Conservation (phyloP, 2,797 vertebrate genomes). For the Xenentodon cancila region DNA sequence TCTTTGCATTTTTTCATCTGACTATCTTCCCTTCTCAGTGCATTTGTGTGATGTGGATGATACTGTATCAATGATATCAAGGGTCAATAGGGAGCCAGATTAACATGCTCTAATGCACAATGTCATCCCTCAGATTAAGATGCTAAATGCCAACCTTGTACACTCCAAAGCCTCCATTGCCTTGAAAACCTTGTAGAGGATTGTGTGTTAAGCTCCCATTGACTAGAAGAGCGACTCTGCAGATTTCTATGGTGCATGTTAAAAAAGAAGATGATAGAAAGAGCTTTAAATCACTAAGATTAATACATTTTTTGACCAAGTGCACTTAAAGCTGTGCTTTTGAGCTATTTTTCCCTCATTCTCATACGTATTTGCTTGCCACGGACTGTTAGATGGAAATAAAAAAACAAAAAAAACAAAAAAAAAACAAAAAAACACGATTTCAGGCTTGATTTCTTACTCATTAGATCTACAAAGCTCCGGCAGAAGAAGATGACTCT, state of each 20-base stretch:
- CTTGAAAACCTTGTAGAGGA: conserved; percentile 63
- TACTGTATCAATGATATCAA: conserved; percentile 71
- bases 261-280: conserved; percentile 49
- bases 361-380: conserved; percentile 13
- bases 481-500: no score
- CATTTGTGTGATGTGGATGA: conserved; percentile 64
- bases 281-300: conserved; percentile 66
- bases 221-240: conserved; percentile 61
- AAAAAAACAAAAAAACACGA: neutral
- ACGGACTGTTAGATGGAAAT: conserved; percentile 8
- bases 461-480: neutral
- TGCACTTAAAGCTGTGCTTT: conserved; percentile 54
- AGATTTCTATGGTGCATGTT: conserved; percentile 55
- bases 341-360: conserved; percentile 25
- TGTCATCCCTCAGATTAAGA: conserved; percentile 77
- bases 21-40: conserved; percentile 41
- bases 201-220: conserved; percentile 61
- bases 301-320: conserved; percentile 59
- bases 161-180: conserved; percentile 65
- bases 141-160: conserved; percentile 71
- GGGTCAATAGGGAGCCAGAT: conserved; percentile 74
- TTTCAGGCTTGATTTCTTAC: conserved; percentile 1
- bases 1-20: conserved; percentile 29
- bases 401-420: neutral
- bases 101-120: conserved; percentile 77